These are phyloP conservation scores for Cynopterus brachyotis DNA, from an alignment of 2,113 vertebrate species.

Conservation along the genomic window DNA sequence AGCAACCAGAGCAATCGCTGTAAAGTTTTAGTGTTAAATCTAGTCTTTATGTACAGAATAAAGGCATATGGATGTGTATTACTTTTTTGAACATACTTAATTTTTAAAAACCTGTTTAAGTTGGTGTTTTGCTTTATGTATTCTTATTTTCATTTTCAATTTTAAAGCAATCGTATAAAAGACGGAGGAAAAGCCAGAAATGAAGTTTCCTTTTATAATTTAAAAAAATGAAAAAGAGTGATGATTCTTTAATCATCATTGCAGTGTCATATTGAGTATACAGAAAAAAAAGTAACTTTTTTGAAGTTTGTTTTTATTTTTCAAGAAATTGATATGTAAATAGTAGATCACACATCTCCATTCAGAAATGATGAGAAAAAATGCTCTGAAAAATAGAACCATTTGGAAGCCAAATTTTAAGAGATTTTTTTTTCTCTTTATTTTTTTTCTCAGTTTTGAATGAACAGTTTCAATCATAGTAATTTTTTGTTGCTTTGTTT, in stretches of 20 bases:
- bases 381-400: background rate
- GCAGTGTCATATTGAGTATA: background rate
- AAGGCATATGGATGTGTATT: background rate
- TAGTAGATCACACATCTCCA: background rate
- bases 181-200: background rate
- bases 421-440: background rate
- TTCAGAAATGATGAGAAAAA: background rate
- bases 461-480: background rate
- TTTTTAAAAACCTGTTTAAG: background rate
- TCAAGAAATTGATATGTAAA: background rate
- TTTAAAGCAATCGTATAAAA: background rate
- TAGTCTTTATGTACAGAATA: background rate
- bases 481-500: conserved; percentile 19
- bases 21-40: background rate
- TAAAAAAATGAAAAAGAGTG: too few relatives aligned
- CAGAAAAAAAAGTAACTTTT: background rate
- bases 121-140: background rate
- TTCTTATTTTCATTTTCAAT: conserved; percentile 41
- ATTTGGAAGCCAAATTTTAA: conserved; percentile 4
- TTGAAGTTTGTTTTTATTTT: background rate
- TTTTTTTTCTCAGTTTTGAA: background rate
- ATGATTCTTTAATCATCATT: background rate
- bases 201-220: background rate
- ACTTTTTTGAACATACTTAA: background rate
- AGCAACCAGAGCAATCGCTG: background rate